Conservation (phyloP, 2,797 vertebrate species). For the Monodelphis domestica region DNA sequence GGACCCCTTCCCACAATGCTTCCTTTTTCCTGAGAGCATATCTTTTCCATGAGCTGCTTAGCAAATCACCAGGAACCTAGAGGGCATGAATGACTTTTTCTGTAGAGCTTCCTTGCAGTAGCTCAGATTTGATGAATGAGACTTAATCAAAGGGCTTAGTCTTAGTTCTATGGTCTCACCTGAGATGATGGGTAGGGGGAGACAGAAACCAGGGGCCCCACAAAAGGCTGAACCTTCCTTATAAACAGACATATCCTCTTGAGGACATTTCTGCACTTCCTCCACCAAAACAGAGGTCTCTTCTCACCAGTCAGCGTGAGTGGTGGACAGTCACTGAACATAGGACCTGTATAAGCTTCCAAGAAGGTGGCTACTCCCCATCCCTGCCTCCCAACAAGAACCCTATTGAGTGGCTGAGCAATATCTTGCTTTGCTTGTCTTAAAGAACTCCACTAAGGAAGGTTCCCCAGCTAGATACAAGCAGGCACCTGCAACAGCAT, state of each 20-base stretch:
- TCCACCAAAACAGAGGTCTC: neutral
- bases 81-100: constrained; percentile 43
- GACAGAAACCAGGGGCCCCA: neutral
- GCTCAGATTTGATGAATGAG: constrained; percentile 60
- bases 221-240: neutral
- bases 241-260: neutral
- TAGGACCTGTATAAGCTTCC: neutral
- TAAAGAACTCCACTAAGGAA: constrained; percentile 3
- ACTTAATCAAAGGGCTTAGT: constrained; percentile 39
- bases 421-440: neutral
- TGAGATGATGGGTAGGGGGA: constrained; percentile 1
- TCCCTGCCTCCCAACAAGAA: neutral
- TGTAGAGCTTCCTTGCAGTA: constrained; percentile 12
- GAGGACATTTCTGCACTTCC: neutral
- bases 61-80: constrained; percentile 8
- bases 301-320: neutral
- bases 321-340: neutral
- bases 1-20: neutral
- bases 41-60: constrained; percentile 25
- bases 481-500: constrained; percentile 8
- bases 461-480: neutral
- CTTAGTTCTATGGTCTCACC: rapidly evolving
- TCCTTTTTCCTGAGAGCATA: constrained; percentile 35
- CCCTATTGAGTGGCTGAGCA: neutral
- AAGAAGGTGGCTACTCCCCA: neutral